phyloP scores from a whole-genome alignment of 2,113 vertebrate species.

The Petromus typicus region DNA sequence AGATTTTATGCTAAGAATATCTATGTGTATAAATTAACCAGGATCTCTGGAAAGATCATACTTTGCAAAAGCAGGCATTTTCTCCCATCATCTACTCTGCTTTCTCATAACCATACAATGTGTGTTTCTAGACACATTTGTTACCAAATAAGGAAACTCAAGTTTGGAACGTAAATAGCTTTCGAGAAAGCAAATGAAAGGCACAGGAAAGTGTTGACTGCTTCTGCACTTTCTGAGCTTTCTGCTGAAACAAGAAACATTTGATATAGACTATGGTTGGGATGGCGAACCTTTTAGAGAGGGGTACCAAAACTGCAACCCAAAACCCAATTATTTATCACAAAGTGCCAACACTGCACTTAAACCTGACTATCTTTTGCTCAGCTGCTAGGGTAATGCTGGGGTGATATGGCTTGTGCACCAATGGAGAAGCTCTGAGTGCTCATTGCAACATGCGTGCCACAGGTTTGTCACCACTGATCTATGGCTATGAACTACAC shows the following conservation, averaged over 20 bases:
- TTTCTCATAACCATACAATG: not conserved
- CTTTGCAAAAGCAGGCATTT: not conserved
- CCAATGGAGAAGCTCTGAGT: not conserved
- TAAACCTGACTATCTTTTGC: not conserved
- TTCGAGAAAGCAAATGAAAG: not conserved
- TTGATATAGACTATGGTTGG: not conserved
- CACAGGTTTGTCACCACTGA: not conserved
- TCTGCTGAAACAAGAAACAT: not conserved
- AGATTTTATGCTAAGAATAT: not conserved
- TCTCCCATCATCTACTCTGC: accelerated
- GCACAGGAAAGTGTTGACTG: not conserved
- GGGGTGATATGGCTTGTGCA: not conserved
- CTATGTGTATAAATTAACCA: not conserved
- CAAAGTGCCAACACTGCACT: not conserved
- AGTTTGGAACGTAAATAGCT: not conserved
- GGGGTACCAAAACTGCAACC: not conserved
- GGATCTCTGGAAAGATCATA: not conserved
- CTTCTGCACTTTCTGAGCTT: not conserved
- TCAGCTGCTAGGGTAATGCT: not conserved
- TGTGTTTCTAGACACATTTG: not conserved
- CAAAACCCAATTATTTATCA: not conserved
- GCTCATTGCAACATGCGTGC: not conserved
- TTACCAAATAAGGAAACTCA: constrained; percentile 8
- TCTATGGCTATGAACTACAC: not conserved
- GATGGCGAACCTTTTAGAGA: not conserved